Base-by-base conservation (phyloP, 2,797 vertebrate genomes). In the Amniataba percoides region DNA sequence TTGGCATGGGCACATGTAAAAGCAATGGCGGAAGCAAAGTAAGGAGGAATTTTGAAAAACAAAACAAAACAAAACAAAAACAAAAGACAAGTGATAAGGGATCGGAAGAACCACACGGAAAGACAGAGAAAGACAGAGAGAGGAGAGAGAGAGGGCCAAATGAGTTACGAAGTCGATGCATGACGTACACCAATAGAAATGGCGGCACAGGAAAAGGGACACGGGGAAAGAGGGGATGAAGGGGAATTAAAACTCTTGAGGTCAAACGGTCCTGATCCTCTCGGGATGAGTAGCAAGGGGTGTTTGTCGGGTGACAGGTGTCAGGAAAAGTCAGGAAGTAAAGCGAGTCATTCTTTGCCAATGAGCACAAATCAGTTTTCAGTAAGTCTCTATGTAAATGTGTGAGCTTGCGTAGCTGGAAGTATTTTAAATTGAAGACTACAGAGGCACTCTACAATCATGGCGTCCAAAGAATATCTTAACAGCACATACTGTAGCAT, bases 141-240 rank as follows among this genome's bases (percentile, higher is more conserved):
- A 78, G 49, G 75, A 91, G 91, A 92, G 91, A 92, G 88, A 95
- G 91, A 95, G 88, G 93, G 92, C 62, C 85, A 88, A 90, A 92
- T 94, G 94, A 94, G 94, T 93, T 83, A 90, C 86, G 78, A 82
- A 86, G 89, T 89, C 58, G 89, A 93, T 90, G 94, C 86, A 61
- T 91, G 94, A 92, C 73, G 74, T 59, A 93, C 92, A 92, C 89
- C 90, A 78, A 93, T 86, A 94, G 87, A 88, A 91, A 92, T 91
- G 91, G 89, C 88, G 90, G 93, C 89, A 92, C 85, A 89, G 83
- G 88, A 81, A 80, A 83, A 76, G 71, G 89, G 91, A 87, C 66
- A 92, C 84, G 77, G 64, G 86, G 82, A 89, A 76, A 91, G 86
- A 91, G 82, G 88, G 87, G 91, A 87, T 92, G 89, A 90, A 71